Evolutionary conservation across 2,113 vertebrate genomes (phyloP).

Genomic region (Hipposideros armiger): DNA sequence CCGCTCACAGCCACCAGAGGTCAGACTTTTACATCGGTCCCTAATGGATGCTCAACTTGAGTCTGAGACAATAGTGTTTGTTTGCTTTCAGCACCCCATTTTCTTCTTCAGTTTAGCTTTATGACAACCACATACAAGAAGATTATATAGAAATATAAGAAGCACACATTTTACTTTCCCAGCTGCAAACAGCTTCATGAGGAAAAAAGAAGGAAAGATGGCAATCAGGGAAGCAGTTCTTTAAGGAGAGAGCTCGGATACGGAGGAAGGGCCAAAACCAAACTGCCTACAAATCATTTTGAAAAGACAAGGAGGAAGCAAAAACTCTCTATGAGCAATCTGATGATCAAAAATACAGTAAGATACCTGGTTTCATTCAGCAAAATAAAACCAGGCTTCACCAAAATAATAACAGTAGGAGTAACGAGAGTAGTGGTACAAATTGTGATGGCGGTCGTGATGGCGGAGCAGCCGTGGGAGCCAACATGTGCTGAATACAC

Average conservation of each 20-base stretch:
- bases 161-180: not conserved
- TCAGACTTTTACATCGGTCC: conserved; percentile 64
- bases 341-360: not conserved
- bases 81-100: not conserved
- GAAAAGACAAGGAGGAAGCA: conserved; percentile 2
- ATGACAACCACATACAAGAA: not conserved
- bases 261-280: not conserved
- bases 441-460: no score
- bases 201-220: not conserved
- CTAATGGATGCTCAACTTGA: not conserved
- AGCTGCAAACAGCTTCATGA: not conserved
- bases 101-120: not conserved
- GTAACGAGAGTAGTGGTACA: fast-evolving
- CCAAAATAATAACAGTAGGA: not conserved
- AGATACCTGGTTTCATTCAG: not conserved
- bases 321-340: not conserved
- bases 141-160: not conserved
- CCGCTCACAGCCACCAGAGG: conserved; percentile 71
- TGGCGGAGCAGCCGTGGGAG: not conserved
- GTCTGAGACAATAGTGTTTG: not conserved
- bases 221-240: not conserved
- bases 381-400: not conserved
- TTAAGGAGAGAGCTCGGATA: not conserved
- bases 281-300: not conserved
- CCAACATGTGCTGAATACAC: not conserved